These are phyloP conservation scores for Sapayoa aenigma DNA, from an alignment of 2,113 vertebrate species.

Conservation along the genomic window DNA sequence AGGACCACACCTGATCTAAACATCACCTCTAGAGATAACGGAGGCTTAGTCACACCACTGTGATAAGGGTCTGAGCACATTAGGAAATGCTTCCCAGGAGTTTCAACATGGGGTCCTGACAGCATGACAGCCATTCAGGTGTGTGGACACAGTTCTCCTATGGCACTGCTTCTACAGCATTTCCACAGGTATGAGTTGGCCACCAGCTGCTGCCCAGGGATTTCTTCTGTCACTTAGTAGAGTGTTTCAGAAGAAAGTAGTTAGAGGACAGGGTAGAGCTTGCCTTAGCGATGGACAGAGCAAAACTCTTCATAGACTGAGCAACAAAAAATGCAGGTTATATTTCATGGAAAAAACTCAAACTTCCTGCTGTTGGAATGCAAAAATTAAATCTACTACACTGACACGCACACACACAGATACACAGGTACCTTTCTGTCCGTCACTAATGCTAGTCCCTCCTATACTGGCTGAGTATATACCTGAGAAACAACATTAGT, in stretches of 20 bases:
- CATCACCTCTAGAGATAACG: neutral
- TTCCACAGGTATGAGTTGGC: neutral
- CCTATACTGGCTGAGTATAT: constrained; percentile 69
- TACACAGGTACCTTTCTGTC: constrained; percentile 35
- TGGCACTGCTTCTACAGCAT: neutral
- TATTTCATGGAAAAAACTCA: neutral
- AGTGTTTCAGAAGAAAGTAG: neutral
- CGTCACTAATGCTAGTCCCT: constrained; percentile 48
- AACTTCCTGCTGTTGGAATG: neutral
- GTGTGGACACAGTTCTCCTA: neutral
- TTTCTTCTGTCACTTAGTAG: neutral
- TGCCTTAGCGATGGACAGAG: neutral
- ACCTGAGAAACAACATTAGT: constrained; percentile 87
- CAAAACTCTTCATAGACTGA: neutral
- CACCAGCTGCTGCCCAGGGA: neutral
- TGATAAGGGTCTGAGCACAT: neutral
- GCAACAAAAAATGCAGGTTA: neutral
- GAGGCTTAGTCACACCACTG: neutral
- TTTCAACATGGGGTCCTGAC: neutral
- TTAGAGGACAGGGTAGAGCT: neutral
- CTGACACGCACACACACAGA: neutral
- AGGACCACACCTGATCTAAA: neutral
- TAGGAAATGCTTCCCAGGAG: neutral
- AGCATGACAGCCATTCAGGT: neutral
- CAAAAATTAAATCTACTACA: neutral